Evolutionary conservation across 2,888 invertebrate species (phyloP).

Genomic region (Cryptosula pallasiana): DNA sequence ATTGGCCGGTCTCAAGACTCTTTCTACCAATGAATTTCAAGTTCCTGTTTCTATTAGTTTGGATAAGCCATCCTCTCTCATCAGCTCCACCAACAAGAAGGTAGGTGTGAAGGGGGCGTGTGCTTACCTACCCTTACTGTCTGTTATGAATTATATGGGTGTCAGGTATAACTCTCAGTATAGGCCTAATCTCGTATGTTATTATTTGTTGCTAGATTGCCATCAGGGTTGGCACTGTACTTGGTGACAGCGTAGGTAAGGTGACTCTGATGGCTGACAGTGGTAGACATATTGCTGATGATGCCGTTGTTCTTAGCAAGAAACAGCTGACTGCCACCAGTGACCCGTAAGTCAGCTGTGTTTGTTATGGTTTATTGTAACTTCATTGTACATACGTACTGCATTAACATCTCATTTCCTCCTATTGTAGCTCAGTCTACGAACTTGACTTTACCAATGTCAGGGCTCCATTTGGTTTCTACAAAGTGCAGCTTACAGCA

Average conservation of each 20-base stretch:
- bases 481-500: conserved; percentile 72
- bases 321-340: conserved; percentile 54
- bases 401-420: not conserved
- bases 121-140: too few relatives aligned
- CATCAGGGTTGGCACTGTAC: conserved; percentile 53
- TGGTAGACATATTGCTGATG: conserved; percentile 68
- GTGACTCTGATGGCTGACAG: conserved; percentile 68
- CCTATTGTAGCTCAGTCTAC: conserved; percentile 57
- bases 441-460: conserved; percentile 70
- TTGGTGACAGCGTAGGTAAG: conserved; percentile 60
- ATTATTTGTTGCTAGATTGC: conserved; percentile 12
- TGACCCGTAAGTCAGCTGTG: conserved; percentile 40
- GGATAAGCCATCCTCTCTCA: conserved; percentile 61
- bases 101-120: not conserved
- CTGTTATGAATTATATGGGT: too few relatives aligned
- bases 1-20: conserved; percentile 68
- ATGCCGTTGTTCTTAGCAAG: conserved; percentile 69
- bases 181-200: too few relatives aligned
- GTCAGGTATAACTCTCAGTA: too few relatives aligned
- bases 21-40: conserved; percentile 66
- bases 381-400: too few relatives aligned
- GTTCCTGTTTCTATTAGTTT: conserved; percentile 80
- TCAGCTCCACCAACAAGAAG: conserved; percentile 27
- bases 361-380: too few relatives aligned
- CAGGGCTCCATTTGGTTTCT: conserved; percentile 77